Percentiles rank a stretch among this genome's conserved stretches.
These are phyloP conservation scores for Drepana falcataria DNA, from an alignment of 2,888 invertebrate species.

Conservation along the genomic window DNA sequence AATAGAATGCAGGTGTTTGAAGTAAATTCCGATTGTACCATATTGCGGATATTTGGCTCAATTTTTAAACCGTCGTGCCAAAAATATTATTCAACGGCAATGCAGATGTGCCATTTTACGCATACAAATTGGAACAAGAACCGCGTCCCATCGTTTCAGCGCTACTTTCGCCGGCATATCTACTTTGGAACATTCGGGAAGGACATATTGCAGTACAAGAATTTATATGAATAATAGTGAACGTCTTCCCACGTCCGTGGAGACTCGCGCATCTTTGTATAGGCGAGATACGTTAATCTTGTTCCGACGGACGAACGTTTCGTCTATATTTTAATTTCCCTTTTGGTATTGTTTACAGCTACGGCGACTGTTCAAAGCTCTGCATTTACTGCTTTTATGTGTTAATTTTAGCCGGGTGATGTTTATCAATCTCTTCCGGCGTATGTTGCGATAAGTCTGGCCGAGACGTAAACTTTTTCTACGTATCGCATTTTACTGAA, in stretches of 20 bases:
- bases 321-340: slow-evolving; percentile 21
- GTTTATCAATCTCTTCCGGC: slow-evolving; percentile 57
- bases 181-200: slow-evolving; percentile 3
- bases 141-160: slow-evolving; percentile 8
- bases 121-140: slow-evolving; percentile 49
- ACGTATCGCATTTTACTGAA: slow-evolving; percentile 16
- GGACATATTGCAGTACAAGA: not conserved
- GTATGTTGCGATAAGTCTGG: slow-evolving; percentile 46
- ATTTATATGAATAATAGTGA: not conserved
- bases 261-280: slow-evolving; percentile 10
- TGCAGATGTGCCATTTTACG: slow-evolving; percentile 67
- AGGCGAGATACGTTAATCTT: slow-evolving; percentile 22
- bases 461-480: slow-evolving; percentile 38
- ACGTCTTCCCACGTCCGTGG: slow-evolving; percentile 21
- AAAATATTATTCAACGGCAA: slow-evolving; percentile 59
- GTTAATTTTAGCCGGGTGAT: slow-evolving; percentile 53
- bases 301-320: slow-evolving; percentile 9
- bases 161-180: slow-evolving; percentile 3
- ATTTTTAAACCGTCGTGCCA: slow-evolving; percentile 52
- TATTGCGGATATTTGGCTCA: slow-evolving; percentile 33
- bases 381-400: too few species aligned
- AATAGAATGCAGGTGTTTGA: slow-evolving; percentile 9
- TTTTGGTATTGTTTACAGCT: slow-evolving; percentile 26
- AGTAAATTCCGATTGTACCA: slow-evolving; percentile 14
- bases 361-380: slow-evolving; percentile 20